Evolutionary conservation across 2,113 vertebrate genomes (phyloP).

Genomic region (Albula glossodonta): DNA sequence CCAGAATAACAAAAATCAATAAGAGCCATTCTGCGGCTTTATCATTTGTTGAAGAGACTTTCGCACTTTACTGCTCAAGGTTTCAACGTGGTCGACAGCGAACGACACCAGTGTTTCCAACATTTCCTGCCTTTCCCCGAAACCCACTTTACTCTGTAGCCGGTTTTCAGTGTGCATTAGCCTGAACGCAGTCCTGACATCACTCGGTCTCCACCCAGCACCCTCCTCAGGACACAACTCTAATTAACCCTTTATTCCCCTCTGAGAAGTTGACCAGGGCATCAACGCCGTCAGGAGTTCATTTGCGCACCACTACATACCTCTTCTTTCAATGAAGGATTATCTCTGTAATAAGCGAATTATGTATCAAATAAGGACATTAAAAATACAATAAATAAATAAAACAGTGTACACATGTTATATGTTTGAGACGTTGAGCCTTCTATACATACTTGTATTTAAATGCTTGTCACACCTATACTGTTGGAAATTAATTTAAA

Average conservation of each 20-base stretch:
- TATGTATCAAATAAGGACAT: background rate
- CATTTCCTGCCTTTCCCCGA: background rate
- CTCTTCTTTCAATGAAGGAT: background rate
- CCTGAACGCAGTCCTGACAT: constrained; percentile 28
- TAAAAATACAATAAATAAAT: background rate
- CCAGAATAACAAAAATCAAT: background rate
- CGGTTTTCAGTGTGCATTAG: constrained; percentile 12
- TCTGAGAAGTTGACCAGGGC: background rate
- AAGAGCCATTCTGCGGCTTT: background rate
- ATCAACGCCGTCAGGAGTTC: background rate
- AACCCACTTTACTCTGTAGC: background rate
- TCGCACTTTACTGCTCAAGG: background rate
- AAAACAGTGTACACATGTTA: too few species aligned
- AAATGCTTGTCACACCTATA: background rate
- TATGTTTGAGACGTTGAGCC: too few species aligned
- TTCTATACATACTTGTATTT: too few species aligned
- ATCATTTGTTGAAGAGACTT: background rate
- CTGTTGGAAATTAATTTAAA: background rate
- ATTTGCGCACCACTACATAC: background rate
- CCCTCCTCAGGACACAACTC: constrained; percentile 3
- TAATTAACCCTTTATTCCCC: constrained; percentile 8
- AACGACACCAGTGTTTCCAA: background rate
- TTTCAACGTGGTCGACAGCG: background rate
- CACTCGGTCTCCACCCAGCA: constrained; percentile 18
- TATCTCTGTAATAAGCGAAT: background rate